A percentile compares a stretch with the other conserved stretches of the same genome.
phyloP scores from a whole-genome alignment of 2,113 vertebrate species.

The Myiagra hebetior region DNA sequence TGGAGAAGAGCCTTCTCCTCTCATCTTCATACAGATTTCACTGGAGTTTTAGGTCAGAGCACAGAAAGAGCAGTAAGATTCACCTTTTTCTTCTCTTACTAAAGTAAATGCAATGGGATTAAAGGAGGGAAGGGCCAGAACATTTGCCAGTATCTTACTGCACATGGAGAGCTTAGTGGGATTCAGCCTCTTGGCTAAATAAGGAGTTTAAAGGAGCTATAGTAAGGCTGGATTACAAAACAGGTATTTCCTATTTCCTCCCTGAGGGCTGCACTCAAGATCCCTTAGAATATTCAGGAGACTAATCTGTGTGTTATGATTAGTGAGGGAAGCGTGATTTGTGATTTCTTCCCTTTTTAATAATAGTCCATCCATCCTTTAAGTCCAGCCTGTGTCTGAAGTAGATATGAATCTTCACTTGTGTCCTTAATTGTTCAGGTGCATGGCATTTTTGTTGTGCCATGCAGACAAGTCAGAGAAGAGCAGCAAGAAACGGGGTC shows the following conservation, averaged over 20 bases:
- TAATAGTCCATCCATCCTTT: background rate
- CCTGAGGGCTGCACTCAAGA: background rate
- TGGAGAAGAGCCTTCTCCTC: background rate
- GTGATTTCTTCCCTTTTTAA: background rate
- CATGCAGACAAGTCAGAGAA: background rate
- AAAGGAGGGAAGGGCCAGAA: background rate
- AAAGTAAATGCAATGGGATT: background rate
- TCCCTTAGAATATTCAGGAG: background rate
- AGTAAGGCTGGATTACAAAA: conserved; percentile 16
- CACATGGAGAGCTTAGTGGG: background rate
- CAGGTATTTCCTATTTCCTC: background rate
- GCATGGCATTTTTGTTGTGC: background rate
- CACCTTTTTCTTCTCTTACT: background rate
- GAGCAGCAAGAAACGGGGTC: background rate
- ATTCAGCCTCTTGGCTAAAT: conserved; percentile 1
- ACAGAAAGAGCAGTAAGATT: background rate
- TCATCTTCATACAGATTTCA: background rate
- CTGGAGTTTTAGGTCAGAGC: background rate
- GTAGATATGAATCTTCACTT: background rate
- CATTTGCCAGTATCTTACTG: background rate
- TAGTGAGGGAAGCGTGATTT: background rate
- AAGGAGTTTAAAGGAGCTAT: conserved; percentile 17
- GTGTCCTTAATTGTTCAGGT: background rate
- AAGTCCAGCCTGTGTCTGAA: background rate
- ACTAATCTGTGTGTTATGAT: background rate